phyloP scores from a whole-genome alignment of 1,140 invertebrate genomes.

The Dufourea novaeangliae region DNA sequence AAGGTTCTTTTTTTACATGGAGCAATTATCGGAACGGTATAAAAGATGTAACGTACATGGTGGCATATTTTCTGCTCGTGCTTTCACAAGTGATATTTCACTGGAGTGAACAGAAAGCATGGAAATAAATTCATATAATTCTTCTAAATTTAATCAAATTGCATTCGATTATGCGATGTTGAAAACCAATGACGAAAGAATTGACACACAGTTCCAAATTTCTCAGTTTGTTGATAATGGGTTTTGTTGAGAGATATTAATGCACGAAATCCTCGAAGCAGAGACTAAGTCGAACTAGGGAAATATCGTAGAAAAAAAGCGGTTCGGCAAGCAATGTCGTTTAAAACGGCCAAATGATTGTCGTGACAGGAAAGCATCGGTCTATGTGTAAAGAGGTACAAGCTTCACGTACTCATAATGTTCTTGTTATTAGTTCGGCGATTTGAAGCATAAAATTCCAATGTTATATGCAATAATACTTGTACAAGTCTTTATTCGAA shows the following conservation, averaged over 20 bases:
- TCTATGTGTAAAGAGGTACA: constrained; percentile 51
- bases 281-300: constrained; percentile 40
- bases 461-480: constrained; percentile 2
- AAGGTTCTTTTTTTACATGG: constrained; percentile 50
- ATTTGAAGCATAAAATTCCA: constrained; percentile 10
- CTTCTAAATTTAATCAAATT: constrained; percentile 38
- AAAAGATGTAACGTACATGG: constrained; percentile 34
- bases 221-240: constrained; percentile 69
- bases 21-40: constrained; percentile 40
- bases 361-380: constrained; percentile 34
- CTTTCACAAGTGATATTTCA: constrained; percentile 41
- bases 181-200: constrained; percentile 44
- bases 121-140: constrained; percentile 26
- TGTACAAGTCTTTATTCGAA: background rate
- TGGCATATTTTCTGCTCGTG: constrained; percentile 56
- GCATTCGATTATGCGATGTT: constrained; percentile 40
- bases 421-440: background rate
- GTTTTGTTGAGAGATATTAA: constrained; percentile 70
- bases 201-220: constrained; percentile 52
- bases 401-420: constrained; percentile 16
- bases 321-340: constrained; percentile 48
- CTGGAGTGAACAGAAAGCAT: constrained; percentile 18
- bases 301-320: constrained; percentile 12
- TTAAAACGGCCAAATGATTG: constrained; percentile 65
- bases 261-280: constrained; percentile 39